These are phyloP conservation scores for Drosophila ogumai DNA, from an alignment of 1,140 invertebrate species.

Conservation along the genomic window DNA sequence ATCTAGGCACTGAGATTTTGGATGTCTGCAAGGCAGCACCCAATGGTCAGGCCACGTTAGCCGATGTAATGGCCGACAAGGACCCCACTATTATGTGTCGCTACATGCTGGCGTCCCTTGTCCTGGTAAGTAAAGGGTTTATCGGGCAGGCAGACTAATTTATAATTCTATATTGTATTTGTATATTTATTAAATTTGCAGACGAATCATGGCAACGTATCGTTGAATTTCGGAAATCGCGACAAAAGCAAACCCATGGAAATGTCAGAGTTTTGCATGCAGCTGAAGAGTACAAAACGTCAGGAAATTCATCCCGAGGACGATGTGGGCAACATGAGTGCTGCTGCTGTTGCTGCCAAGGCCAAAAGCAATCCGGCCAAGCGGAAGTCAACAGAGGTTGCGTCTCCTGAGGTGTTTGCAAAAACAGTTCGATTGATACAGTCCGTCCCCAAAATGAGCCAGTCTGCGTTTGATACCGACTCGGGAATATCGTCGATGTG, in stretches of 20 bases:
- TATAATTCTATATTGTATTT: no score
- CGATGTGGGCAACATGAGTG: conserved; percentile 58
- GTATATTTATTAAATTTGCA: conserved; percentile 1
- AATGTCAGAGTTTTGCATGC: conserved; percentile 48
- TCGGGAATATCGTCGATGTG: conserved; percentile 69
- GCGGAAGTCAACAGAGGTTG: conserved; percentile 11
- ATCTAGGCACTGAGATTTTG: conserved; percentile 71
- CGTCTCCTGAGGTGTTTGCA: conserved; percentile 25
- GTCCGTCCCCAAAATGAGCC: conserved; percentile 52
- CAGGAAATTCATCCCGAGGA: conserved; percentile 63
- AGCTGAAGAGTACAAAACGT: conserved; percentile 36
- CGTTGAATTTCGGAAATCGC: conserved; percentile 9
- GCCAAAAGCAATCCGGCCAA: not conserved
- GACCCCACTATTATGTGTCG: conserved; percentile 65
- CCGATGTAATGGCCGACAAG: conserved; percentile 60
- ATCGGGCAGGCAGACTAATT: no score
- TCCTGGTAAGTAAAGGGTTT: conserved; percentile 58
- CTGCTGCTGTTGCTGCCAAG: not conserved
- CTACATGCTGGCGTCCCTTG: conserved; percentile 70
- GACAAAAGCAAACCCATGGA: conserved; percentile 50
- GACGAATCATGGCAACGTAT: conserved; percentile 50
- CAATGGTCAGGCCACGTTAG: conserved; percentile 46
- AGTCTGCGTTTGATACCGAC: conserved; percentile 47
- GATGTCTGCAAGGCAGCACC: conserved; percentile 42
- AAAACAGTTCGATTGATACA: conserved; percentile 66